Conservation (phyloP, 2,888 invertebrate genomes). For the Invenusta paracnida region DNA sequence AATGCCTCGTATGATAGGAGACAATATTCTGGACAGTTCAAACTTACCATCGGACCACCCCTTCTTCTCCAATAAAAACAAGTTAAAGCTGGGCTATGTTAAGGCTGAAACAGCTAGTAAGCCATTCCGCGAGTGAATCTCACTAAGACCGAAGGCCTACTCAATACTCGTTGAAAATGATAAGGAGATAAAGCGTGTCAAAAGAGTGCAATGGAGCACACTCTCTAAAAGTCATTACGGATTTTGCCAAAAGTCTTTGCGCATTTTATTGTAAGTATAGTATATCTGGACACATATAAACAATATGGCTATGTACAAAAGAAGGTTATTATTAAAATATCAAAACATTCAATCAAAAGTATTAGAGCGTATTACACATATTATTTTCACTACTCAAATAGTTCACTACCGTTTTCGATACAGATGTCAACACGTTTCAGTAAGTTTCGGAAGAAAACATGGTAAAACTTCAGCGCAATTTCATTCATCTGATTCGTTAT, state of each 20-base stretch:
- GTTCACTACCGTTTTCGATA: not conserved
- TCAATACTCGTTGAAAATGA: too few relatives aligned
- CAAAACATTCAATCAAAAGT: conserved; percentile 27
- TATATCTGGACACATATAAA: conserved; percentile 23
- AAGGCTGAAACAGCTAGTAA: too few relatives aligned
- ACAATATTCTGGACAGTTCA: too few relatives aligned
- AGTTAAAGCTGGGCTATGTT: too few relatives aligned
- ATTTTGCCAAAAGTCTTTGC: conserved; percentile 2
- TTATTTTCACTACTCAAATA: not conserved
- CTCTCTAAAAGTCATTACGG: not conserved
- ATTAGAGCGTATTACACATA: conserved; percentile 21
- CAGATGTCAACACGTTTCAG: conserved; percentile 1
- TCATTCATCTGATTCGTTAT: conserved; percentile 26
- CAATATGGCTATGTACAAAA: conserved; percentile 26
- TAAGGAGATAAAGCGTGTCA: too few relatives aligned
- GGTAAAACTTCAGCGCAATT: conserved; percentile 26
- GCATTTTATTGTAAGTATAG: conserved; percentile 17
- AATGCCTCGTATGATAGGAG: too few relatives aligned
- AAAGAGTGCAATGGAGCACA: too few relatives aligned
- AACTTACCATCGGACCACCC: too few relatives aligned
- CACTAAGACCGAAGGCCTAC: too few relatives aligned
- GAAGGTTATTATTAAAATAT: conserved; percentile 14
- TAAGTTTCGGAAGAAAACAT: conserved; percentile 13
- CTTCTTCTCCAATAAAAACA: too few relatives aligned
- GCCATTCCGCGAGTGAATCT: too few relatives aligned